Percentiles rank a stretch among this genome's conserved stretches.
Conservation (phyloP, 2,888 invertebrate species). For the Andrena marginata region DNA sequence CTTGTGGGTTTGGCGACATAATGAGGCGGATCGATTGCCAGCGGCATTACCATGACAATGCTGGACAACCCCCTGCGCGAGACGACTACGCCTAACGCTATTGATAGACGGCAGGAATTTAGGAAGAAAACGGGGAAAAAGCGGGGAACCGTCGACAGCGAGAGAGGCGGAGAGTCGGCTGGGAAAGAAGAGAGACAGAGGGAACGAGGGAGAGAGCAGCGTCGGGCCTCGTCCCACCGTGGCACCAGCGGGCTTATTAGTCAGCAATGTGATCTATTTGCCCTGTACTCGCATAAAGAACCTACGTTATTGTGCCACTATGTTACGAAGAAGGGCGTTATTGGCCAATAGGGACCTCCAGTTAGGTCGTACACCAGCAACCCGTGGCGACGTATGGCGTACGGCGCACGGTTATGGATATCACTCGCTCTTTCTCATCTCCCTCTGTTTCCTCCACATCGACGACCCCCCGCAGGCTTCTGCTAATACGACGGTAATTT, state of each 20-base stretch:
- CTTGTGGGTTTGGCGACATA: conserved; percentile 78
- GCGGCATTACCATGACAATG: conserved; percentile 83
- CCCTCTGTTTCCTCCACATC: conserved; percentile 28
- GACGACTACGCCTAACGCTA: conserved; percentile 78
- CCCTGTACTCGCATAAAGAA: conserved; percentile 83
- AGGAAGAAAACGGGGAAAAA: conserved; percentile 80
- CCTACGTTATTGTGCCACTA: conserved; percentile 82
- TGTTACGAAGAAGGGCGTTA: conserved; percentile 83
- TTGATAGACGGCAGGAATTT: conserved; percentile 82
- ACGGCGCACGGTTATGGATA: conserved; percentile 73
- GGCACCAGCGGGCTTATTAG: conserved; percentile 84
- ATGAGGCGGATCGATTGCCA: conserved; percentile 83
- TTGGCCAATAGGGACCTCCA: conserved; percentile 83
- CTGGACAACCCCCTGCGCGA: conserved; percentile 69
- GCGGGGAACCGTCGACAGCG: conserved; percentile 59
- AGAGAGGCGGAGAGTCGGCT: conserved; percentile 65
- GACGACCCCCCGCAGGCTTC: conserved; percentile 57
- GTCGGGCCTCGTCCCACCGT: conserved; percentile 46
- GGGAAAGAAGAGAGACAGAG: conserved; percentile 37
- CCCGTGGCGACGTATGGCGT: conserved; percentile 72
- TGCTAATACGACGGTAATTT: conserved; percentile 77
- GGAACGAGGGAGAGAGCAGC: conserved; percentile 53
- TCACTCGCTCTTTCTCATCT: conserved; percentile 48
- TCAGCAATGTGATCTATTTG: conserved; percentile 85
- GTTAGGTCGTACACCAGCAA: conserved; percentile 73